Evolutionary conservation across 2,797 vertebrate genomes (phyloP).

Genomic region (Siniperca undulata): DNA sequence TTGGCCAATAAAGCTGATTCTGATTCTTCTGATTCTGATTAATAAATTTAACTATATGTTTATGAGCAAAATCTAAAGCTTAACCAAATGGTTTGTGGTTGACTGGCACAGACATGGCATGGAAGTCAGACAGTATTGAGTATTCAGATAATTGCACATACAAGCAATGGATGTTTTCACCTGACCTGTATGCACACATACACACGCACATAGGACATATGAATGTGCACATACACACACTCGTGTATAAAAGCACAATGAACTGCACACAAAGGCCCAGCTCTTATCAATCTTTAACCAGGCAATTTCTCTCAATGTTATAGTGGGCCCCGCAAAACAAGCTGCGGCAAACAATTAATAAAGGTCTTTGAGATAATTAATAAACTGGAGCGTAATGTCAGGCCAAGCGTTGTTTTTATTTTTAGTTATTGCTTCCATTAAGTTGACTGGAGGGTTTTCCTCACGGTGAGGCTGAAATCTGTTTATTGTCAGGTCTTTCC

Average conservation of each 20-base stretch:
- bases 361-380: slow-evolving; percentile 74
- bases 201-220: not conserved
- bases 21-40: too few relatives aligned
- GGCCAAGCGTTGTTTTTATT: slow-evolving; percentile 53
- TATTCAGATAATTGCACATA: not conserved
- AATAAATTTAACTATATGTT: not conserved
- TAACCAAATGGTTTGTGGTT: not conserved
- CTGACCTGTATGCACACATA: slow-evolving; percentile 3
- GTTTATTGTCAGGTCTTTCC: slow-evolving; percentile 54
- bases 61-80: not conserved
- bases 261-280: slow-evolving; percentile 33
- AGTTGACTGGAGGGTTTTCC: slow-evolving; percentile 55
- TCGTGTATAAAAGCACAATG: slow-evolving; percentile 1
- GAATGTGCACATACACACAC: not conserved
- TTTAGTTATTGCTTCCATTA: slow-evolving; percentile 60
- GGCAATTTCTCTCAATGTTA: slow-evolving; percentile 71
- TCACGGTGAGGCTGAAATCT: slow-evolving; percentile 61
- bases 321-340: slow-evolving; percentile 64
- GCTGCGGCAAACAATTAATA: slow-evolving; percentile 62
- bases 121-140: not conserved
- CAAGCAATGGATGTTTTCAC: slow-evolving; percentile 14
- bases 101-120: not conserved
- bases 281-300: slow-evolving; percentile 82
- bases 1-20: too few relatives aligned
- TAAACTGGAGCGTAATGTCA: slow-evolving; percentile 59